These are phyloP conservation scores for Drosophila nigritarsus DNA, from an alignment of 2,888 invertebrate species.

Conservation along the genomic window DNA sequence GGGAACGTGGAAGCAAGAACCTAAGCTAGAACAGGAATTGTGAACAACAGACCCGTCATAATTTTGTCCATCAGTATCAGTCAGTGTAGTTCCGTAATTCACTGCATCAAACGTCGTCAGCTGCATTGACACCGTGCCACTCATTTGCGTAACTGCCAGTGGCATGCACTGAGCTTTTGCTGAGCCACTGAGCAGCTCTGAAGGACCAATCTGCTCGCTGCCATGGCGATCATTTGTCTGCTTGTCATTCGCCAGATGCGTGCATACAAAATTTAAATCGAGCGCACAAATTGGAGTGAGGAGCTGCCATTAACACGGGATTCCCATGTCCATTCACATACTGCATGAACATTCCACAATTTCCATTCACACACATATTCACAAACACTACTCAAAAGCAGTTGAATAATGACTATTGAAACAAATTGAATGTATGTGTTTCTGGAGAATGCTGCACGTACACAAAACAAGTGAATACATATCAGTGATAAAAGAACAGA, in stretches of 20 bases:
- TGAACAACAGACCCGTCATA: background rate
- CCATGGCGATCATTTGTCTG: slow-evolving; percentile 46
- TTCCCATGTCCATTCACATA: slow-evolving; percentile 23
- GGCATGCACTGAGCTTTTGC: background rate
- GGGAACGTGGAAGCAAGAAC: too few species aligned
- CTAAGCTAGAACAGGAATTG: background rate
- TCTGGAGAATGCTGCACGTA: background rate
- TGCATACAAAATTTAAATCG: slow-evolving; percentile 9
- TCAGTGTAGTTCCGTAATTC: background rate
- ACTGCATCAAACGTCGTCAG: background rate
- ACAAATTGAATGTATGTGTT: background rate
- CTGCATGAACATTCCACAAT: slow-evolving; percentile 2
- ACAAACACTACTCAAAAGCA: slow-evolving; percentile 3
- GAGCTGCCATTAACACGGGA: slow-evolving; percentile 45
- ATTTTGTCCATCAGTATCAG: background rate
- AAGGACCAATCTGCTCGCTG: slow-evolving; percentile 13
- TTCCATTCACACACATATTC: background rate
- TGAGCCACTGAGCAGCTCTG: background rate
- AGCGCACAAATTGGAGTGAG: background rate
- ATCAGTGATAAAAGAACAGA: background rate
- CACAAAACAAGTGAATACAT: background rate
- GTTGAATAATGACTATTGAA: slow-evolving; percentile 4
- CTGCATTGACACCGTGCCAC: background rate
- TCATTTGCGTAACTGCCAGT: background rate
- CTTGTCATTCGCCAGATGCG: slow-evolving; percentile 45